phyloP scores from a whole-genome alignment of 92 coral and sea anemone species.

The Micromussa lordhowensis region DNA sequence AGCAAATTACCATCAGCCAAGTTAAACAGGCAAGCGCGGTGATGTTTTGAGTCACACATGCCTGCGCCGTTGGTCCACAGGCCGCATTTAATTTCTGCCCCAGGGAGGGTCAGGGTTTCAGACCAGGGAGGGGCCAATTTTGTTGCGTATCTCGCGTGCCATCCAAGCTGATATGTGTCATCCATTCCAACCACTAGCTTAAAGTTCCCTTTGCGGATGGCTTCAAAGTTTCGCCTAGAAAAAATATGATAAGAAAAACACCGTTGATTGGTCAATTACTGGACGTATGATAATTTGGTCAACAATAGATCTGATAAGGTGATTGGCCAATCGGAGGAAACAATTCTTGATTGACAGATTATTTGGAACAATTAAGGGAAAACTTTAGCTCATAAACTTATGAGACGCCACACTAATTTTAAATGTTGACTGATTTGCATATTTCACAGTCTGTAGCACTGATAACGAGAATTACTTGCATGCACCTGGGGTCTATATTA shows the following conservation, averaged over 20 bases:
- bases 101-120: slow-evolving; percentile 58
- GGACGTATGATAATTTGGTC: background rate
- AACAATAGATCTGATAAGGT: background rate
- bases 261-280: background rate
- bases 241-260: background rate
- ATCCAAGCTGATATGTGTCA: slow-evolving; percentile 72
- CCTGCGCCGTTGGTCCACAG: slow-evolving; percentile 45
- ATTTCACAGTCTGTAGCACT: background rate
- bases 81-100: slow-evolving; percentile 78
- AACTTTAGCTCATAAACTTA: too few relatives aligned
- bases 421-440: too few relatives aligned
- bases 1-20: slow-evolving; percentile 57
- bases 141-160: slow-evolving; percentile 82
- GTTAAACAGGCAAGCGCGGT: slow-evolving; percentile 76
- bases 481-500: slow-evolving; percentile 90
- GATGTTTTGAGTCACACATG: slow-evolving; percentile 70
- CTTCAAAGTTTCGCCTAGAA: slow-evolving; percentile 73
- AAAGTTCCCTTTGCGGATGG: slow-evolving; percentile 77
- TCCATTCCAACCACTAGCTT: slow-evolving; percentile 92
- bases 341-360: too few relatives aligned
- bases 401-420: too few relatives aligned
- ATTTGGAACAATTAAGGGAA: too few relatives aligned
- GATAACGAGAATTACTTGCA: background rate
- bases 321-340: background rate
- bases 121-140: slow-evolving; percentile 32